A percentile compares a stretch with the other conserved stretches of the same genome.
Conservation (phyloP, 1,140 invertebrate species). For the Trichogramma pretiosum region DNA sequence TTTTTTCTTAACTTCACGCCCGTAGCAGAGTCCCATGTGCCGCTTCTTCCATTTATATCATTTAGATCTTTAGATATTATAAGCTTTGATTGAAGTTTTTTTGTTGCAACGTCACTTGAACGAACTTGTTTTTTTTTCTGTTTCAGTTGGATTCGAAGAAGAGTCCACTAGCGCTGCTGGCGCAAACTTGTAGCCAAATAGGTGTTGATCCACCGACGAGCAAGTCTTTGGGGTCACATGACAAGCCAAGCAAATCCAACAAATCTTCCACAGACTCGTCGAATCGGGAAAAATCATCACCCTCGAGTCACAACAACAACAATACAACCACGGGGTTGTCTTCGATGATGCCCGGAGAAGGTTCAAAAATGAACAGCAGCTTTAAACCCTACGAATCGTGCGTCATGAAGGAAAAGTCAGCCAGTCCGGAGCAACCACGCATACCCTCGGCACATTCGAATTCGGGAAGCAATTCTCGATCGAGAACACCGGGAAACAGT, state of each 20-base stretch:
- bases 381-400: conserved; percentile 66
- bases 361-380: conserved; percentile 47
- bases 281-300: conserved; percentile 51
- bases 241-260: conserved; percentile 52
- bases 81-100: neutral
- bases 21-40: too few species aligned
- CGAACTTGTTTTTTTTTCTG: conserved; percentile 38
- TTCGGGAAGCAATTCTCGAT: conserved; percentile 22
- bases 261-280: conserved; percentile 48
- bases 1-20: neutral
- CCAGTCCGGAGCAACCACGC: conserved; percentile 32
- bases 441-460: conserved; percentile 34
- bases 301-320: conserved; percentile 27
- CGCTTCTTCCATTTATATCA: too few species aligned
- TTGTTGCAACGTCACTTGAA: neutral
- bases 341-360: conserved; percentile 33
- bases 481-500: conserved; percentile 34
- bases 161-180: conserved; percentile 84
- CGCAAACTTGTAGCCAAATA: conserved; percentile 92
- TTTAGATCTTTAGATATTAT: too few species aligned
- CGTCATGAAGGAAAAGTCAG: conserved; percentile 36
- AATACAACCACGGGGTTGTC: conserved; percentile 34
- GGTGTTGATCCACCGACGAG: conserved; percentile 73
- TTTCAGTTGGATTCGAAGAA: conserved; percentile 92
- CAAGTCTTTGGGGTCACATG: conserved; percentile 52